These are phyloP conservation scores for Ctena decussata DNA, from an alignment of 2,888 invertebrate species.

Conservation along the genomic window DNA sequence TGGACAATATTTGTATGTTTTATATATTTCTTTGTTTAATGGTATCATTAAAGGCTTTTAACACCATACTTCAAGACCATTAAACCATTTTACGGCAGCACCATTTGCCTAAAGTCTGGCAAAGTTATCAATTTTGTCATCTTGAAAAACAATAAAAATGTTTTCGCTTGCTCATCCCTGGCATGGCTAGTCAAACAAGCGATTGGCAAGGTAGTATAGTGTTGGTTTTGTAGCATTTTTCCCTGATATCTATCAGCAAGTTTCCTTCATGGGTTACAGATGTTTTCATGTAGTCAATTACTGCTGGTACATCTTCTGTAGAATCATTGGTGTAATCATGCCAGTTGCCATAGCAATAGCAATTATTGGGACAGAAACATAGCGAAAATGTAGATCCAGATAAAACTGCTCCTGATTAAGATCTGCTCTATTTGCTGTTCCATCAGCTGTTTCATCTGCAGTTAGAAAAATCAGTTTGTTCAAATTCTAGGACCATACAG, in stretches of 20 bases:
- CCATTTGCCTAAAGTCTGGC: too few species aligned
- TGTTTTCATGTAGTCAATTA: constrained; percentile 32
- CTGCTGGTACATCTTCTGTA: background rate
- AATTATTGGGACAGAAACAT: background rate
- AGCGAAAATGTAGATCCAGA: background rate
- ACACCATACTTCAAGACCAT: too few species aligned
- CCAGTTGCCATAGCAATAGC: too few species aligned
- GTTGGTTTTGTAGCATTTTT: constrained; percentile 5
- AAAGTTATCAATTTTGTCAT: too few species aligned
- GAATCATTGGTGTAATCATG: background rate
- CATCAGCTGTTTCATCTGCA: too few species aligned
- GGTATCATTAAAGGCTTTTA: background rate
- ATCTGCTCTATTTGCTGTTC: too few species aligned
- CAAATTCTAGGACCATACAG: too few species aligned
- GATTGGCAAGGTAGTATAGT: background rate
- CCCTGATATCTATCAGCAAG: background rate
- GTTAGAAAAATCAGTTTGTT: too few species aligned
- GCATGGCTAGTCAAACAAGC: background rate
- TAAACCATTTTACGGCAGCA: background rate
- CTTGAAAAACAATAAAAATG: background rate
- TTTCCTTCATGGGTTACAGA: constrained; percentile 23
- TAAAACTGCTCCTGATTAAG: too few species aligned
- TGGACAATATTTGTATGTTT: background rate
- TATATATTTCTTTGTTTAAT: background rate
- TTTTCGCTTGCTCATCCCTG: background rate